Evolutionary conservation across 2,113 vertebrate genomes (phyloP).

Genomic region (Indri indri): DNA sequence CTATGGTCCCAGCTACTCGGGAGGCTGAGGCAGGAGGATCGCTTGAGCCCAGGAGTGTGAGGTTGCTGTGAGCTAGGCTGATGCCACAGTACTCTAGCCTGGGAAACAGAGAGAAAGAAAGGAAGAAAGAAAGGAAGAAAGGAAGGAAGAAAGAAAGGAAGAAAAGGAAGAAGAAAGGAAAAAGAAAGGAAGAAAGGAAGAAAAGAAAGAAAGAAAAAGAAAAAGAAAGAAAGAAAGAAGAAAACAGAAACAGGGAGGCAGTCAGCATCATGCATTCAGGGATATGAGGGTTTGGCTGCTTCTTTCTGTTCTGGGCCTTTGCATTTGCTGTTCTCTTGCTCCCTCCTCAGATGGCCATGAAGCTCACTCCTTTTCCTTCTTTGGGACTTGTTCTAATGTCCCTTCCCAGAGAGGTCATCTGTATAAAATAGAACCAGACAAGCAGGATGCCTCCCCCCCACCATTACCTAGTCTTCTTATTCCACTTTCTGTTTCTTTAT

Average conservation of each 20-base stretch:
- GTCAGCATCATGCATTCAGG: background rate
- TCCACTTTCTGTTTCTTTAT: background rate
- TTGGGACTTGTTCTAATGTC: background rate
- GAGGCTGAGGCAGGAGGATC: too few relatives aligned
- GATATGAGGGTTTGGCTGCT: background rate
- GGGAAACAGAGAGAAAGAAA: too few relatives aligned
- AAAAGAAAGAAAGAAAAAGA: too few relatives aligned
- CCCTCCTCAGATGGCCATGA: accelerated
- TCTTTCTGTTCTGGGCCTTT: background rate
- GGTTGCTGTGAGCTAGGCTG: too few relatives aligned
- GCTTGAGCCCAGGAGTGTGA: too few relatives aligned
- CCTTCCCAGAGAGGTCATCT: background rate
- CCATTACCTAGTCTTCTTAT: background rate
- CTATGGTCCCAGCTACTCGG: too few relatives aligned
- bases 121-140: too few relatives aligned
- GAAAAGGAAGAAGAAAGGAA: too few relatives aligned
- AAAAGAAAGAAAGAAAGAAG: background rate
- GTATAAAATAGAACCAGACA: background rate
- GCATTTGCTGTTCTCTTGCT: background rate
- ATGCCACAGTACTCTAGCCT: too few relatives aligned
- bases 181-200: too few relatives aligned
- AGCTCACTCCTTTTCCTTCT: background rate
- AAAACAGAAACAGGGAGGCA: background rate
- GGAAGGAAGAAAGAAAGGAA: too few relatives aligned
- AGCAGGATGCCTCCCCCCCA: background rate